Evolutionary conservation across 2,888 invertebrate species (phyloP).

Genomic region (Timandra comae): DNA sequence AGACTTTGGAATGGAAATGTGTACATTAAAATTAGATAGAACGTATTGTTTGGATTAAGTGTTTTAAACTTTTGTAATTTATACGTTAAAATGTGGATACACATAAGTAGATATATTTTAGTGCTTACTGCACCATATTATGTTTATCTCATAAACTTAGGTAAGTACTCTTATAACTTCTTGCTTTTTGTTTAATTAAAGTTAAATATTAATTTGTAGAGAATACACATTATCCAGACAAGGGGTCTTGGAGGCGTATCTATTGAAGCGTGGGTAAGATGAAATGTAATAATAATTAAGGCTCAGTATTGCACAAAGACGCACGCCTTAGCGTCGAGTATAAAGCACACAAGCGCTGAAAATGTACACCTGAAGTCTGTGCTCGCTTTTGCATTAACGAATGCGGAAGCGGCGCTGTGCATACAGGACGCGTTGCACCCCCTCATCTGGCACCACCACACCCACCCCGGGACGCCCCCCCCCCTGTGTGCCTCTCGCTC

Average conservation of each 20-base stretch:
- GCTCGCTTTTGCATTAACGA: conserved; percentile 76
- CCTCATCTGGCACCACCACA: conserved; percentile 29
- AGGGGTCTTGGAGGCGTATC: conserved; percentile 20
- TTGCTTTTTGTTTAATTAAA: too few relatives aligned
- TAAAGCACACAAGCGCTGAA: conserved; percentile 73
- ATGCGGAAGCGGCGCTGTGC: conserved; percentile 75
- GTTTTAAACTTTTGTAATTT: too few relatives aligned
- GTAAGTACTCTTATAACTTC: too few relatives aligned
- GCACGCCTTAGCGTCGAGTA: conserved; percentile 67
- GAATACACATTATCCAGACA: conserved; percentile 25
- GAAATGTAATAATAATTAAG: conserved; percentile 72
- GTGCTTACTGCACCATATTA: too few relatives aligned
- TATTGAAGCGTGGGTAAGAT: conserved; percentile 50
- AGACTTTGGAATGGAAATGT: conserved; percentile 36
- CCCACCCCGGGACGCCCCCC: conserved; percentile 24
- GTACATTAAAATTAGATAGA: too few relatives aligned
- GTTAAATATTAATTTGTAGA: conserved; percentile 15
- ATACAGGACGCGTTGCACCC: conserved; percentile 70
- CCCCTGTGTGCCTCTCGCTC: conserved; percentile 52
- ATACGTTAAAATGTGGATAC: too few relatives aligned
- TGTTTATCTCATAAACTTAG: too few relatives aligned
- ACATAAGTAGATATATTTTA: too few relatives aligned
- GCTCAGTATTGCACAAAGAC: conserved; percentile 66
- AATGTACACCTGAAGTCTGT: conserved; percentile 75
- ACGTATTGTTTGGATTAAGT: too few relatives aligned